phyloP scores from a whole-genome alignment of 2,797 vertebrate genomes.

The Typhlichthys eigenmanni region DNA sequence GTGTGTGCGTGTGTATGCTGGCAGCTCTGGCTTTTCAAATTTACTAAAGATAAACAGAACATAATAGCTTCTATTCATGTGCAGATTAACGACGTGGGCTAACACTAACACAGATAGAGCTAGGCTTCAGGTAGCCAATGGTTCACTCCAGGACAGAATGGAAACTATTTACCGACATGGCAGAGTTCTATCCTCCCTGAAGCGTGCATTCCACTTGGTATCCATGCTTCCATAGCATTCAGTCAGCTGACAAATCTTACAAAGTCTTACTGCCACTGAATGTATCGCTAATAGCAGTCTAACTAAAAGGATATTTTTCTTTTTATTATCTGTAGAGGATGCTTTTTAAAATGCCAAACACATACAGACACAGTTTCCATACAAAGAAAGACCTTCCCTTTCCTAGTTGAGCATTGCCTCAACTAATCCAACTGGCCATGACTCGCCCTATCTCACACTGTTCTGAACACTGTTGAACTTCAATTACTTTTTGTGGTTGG shows the following conservation, averaged over 20 bases:
- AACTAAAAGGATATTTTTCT: constrained; percentile 48
- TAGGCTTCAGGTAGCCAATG: constrained; percentile 39
- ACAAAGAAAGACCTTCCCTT: constrained; percentile 54
- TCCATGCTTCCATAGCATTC: constrained; percentile 28
- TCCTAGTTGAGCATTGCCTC: constrained; percentile 61
- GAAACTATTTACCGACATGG: constrained; percentile 26
- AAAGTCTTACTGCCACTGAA: constrained; percentile 47
- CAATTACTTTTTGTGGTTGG: constrained; percentile 47
- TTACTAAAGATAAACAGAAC: constrained; percentile 46
- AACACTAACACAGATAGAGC: constrained; percentile 29
- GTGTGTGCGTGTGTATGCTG: constrained; percentile 45
- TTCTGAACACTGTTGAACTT: constrained; percentile 57
- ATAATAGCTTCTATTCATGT: constrained; percentile 39
- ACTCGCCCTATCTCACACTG: constrained; percentile 54
- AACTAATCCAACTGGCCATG: constrained; percentile 70
- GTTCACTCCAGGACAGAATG: constrained; percentile 21
- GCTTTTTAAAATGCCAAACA: constrained; percentile 61
- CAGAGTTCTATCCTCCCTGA: constrained; percentile 23
- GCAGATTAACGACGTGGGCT: constrained; percentile 35
- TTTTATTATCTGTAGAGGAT: constrained; percentile 38
- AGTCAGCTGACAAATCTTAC: constrained; percentile 46
- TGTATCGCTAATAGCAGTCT: constrained; percentile 40
- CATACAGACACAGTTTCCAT: constrained; percentile 36
- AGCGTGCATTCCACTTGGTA: too few species aligned
- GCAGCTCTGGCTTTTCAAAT: constrained; percentile 63